These are phyloP conservation scores for Pelosia muscerda DNA, from an alignment of 2,888 invertebrate genomes.

Conservation along the genomic window DNA sequence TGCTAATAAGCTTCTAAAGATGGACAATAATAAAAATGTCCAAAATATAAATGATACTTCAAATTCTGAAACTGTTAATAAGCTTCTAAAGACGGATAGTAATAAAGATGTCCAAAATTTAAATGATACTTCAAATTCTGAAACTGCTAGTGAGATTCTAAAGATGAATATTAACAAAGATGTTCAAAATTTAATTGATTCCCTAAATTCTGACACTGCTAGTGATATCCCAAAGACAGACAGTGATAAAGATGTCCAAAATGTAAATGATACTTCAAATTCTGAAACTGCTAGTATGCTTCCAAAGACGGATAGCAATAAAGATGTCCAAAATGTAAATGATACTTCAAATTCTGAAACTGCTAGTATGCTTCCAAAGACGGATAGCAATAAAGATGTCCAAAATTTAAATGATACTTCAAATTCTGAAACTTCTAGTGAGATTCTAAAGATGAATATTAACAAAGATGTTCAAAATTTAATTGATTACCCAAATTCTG, in stretches of 20 bases:
- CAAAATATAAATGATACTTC: not conserved
- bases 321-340: too few species aligned
- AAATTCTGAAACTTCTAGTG: too few species aligned
- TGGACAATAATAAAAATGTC: not conserved
- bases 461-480: too few species aligned
- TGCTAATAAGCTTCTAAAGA: too few species aligned
- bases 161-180: too few species aligned
- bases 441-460: too few species aligned
- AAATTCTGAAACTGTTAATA: not conserved
- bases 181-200: too few species aligned
- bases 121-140: not conserved
- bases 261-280: not conserved
- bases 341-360: not conserved
- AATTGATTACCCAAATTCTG: too few species aligned
- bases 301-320: too few species aligned
- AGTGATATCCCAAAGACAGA: not conserved
- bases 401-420: not conserved
- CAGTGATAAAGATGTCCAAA: not conserved
- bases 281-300: too few species aligned
- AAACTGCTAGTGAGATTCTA: too few species aligned
- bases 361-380: not conserved
- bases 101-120: not conserved
- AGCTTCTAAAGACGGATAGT: not conserved
- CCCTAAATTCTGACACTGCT: not conserved
- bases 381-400: not conserved